A percentile compares a stretch with the other conserved stretches of the same genome.
These are phyloP conservation scores for Phalacrocorax pelagicus DNA, from an alignment of 2,113 vertebrate species.

Conservation along the genomic window DNA sequence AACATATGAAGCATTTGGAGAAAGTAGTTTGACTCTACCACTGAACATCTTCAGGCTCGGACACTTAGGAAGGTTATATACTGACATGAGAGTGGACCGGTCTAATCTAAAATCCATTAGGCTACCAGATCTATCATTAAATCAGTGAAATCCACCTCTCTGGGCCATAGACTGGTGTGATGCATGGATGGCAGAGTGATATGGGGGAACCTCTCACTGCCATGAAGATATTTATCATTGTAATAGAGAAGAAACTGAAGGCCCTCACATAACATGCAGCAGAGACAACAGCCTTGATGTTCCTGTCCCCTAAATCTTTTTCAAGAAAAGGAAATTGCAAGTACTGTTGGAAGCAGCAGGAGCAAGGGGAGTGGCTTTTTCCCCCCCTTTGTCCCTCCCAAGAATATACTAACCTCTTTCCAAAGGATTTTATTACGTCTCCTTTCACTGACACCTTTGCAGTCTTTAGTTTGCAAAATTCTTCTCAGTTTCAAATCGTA, in stretches of 20 bases:
- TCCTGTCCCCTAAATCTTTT: conserved; percentile 33
- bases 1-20: neutral
- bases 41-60: neutral
- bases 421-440: neutral
- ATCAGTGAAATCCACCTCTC: conserved; percentile 3
- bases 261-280: neutral
- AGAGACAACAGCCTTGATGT: conserved; percentile 38
- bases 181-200: neutral
- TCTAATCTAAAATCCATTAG: conserved; percentile 28
- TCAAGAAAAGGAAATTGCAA: conserved; percentile 33
- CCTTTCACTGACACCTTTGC: neutral
- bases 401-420: neutral
- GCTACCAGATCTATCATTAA: conserved; percentile 18
- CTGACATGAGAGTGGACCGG: neutral
- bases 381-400: neutral
- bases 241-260: conserved; percentile 21
- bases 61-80: neutral
- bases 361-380: neutral
- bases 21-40: neutral
- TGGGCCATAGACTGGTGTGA: neutral
- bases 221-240: neutral
- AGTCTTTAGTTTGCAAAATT: conserved; percentile 10
- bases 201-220: neutral
- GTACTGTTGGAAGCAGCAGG: neutral
- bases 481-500: neutral